Base-by-base conservation (phyloP, 2,888 invertebrate species). In the Drosophila barbarae region DNA sequence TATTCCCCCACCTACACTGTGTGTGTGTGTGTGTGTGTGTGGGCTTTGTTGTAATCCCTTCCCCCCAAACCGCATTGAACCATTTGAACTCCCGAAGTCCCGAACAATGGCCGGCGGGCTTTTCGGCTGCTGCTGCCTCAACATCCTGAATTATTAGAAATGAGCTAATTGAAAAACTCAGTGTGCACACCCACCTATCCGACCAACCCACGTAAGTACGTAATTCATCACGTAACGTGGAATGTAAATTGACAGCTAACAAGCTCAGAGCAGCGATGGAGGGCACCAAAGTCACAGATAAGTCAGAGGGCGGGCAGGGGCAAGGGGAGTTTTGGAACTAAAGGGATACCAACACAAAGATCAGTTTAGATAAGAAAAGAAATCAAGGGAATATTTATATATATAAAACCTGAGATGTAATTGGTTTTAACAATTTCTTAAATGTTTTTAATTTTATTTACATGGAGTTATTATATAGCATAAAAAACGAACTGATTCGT, bases 111-210 rank as follows among this genome's bases (percentile, higher is more conserved):
- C 61, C 61, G 38, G 42, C 54, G 36, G 68, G 67, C 58, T 57
- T 67, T 56, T 65, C n/a, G 49, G 23, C 35, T 18, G 41, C 39
- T 52, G 30, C 30, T 30, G 30, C 35, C 51, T 36, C 47, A 35
- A 58, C 47, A 61, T 77, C 23, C 47, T 79, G 66, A 76, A 76
- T 76, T 78, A 78, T 75, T 78, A 65, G 71, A 65, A 41, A 57
- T 51, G 35, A 72, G 58, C 72, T 82, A 82, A 77, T 77, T 77
- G 77, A 82, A 77, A 77, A 77, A 82, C 68, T 78, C 72, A 53
- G 56, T 66, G 56, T 15, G 42, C 36, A 34, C 15, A n/a, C 52
- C 18, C 41, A n/a, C 42, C 7, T 21, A 7, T 23, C 51, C 7
- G 18, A 21, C 34, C 15, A 3, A 15, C 15, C 8, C 28, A 42